Evolutionary conservation across 2,797 vertebrate genomes (phyloP).

Genomic region (Melanotaenia boesemani): DNA sequence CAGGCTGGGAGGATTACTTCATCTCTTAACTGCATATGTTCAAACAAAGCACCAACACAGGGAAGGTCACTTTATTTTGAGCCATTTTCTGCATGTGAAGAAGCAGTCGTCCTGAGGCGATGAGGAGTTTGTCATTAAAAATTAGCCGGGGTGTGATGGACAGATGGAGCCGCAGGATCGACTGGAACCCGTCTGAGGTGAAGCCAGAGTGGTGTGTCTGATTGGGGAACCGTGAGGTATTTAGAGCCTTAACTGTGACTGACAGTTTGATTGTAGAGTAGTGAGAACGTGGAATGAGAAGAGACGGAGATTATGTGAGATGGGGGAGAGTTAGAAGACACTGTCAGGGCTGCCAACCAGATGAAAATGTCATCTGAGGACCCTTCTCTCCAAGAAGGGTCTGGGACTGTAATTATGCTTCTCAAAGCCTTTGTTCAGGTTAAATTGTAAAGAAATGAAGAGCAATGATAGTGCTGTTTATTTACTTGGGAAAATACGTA

Average conservation of each 20-base stretch:
- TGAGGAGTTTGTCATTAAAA: conserved; percentile 47
- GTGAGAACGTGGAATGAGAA: conserved; percentile 61
- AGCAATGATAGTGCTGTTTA: conserved; percentile 18
- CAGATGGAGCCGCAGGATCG: conserved; percentile 40
- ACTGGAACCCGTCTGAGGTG: conserved; percentile 37
- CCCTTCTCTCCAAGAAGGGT: conserved; percentile 34
- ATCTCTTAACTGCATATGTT: background rate
- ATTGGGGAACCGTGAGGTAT: conserved; percentile 65
- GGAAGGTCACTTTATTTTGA: conserved; percentile 40
- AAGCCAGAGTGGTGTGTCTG: conserved; percentile 57
- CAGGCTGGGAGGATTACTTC: no score
- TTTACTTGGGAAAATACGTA: background rate
- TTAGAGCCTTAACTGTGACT: conserved; percentile 75
- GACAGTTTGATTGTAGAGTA: conserved; percentile 69
- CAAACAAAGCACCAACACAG: background rate
- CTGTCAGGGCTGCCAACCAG: conserved; percentile 23
- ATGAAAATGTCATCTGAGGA: conserved; percentile 50
- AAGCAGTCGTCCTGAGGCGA: conserved; percentile 22
- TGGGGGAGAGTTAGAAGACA: conserved; percentile 24
- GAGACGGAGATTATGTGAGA: conserved; percentile 63
- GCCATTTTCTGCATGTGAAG: conserved; percentile 34
- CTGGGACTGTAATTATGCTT: conserved; percentile 32
- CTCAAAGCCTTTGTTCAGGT: conserved; percentile 34
- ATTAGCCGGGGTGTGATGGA: conserved; percentile 54
- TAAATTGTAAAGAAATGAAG: conserved; percentile 33